Percentiles rank a stretch among this genome's conserved stretches.
Conservation (phyloP, 2,888 invertebrate species). For the Aspidapion aeneum region DNA sequence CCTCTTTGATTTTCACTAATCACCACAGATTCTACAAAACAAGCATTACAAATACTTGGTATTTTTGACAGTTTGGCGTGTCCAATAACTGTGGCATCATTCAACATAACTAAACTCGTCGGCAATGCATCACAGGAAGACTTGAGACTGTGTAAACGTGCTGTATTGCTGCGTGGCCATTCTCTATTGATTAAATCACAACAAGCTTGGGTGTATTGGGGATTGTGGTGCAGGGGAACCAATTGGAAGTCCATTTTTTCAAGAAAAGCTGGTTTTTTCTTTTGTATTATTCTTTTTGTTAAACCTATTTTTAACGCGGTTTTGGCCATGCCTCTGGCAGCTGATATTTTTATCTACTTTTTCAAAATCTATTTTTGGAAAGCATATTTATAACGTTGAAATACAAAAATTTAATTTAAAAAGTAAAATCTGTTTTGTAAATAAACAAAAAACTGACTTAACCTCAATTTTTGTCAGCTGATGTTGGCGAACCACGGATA, state of each 20-base stretch:
- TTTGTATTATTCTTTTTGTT: no score
- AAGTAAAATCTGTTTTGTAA: no score
- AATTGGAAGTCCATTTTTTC: constrained; percentile 46
- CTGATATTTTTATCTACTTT: no score
- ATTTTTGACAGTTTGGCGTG: constrained; percentile 77
- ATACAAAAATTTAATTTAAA: no score
- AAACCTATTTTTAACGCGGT: no score
- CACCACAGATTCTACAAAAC: constrained; percentile 80
- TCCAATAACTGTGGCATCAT: constrained; percentile 59
- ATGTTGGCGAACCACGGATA: no score
- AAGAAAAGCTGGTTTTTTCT: no score
- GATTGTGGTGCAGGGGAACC: constrained; percentile 68
- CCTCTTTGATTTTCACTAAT: constrained; percentile 69
- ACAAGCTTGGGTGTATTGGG: constrained; percentile 67
- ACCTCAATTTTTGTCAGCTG: no score
- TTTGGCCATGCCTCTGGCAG: no score
- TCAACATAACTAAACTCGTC: constrained; percentile 65
- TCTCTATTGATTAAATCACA: constrained; percentile 79
- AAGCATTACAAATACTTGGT: constrained; percentile 64
- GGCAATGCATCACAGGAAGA: constrained; percentile 71
- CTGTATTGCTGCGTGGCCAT: constrained; percentile 81
- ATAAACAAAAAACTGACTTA: no score
- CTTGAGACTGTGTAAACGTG: constrained; percentile 70
- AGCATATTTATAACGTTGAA: no score
- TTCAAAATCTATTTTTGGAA: no score